phyloP scores from a whole-genome alignment of 2,113 vertebrate species.

The Lepus timidus region DNA sequence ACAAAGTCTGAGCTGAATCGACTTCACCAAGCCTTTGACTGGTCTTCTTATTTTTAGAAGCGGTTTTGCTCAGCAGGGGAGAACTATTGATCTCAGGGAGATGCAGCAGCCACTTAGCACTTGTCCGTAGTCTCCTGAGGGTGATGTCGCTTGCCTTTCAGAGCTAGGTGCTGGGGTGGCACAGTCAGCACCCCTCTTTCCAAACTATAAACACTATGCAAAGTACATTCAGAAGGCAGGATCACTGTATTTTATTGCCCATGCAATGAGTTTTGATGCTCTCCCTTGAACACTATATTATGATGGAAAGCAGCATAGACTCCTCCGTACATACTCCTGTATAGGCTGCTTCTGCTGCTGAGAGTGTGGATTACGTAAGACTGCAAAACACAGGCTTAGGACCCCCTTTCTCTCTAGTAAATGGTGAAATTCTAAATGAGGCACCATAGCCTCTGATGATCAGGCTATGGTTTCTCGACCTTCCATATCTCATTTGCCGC shows the following conservation, averaged over 20 bases:
- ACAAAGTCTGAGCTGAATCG: neutral
- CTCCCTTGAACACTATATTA: neutral
- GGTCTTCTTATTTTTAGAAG: conserved; percentile 48
- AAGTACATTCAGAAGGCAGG: conserved; percentile 20
- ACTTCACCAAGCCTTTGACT: conserved; percentile 15
- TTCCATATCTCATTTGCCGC: neutral
- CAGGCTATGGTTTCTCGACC: neutral
- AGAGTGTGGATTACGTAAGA: neutral
- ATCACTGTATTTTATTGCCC: conserved; percentile 29
- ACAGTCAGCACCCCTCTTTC: neutral
- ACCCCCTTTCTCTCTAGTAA: neutral
- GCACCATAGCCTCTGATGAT: neutral
- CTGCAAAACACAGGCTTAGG: neutral
- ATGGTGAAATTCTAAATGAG: conserved; percentile 19
- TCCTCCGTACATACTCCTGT: neutral
- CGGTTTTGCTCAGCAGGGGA: neutral
- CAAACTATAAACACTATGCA: neutral
- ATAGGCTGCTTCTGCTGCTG: neutral
- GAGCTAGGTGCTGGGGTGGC: conserved; percentile 14
- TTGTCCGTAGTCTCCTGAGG: neutral
- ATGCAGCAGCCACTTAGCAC: neutral
- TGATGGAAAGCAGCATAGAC: conserved; percentile 12
- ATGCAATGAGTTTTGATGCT: conserved; percentile 24
- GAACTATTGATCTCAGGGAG: conserved; percentile 25
- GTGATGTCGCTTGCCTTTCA: neutral